Conservation (phyloP, 2,113 vertebrate species). For the Melanocharis versteri region DNA sequence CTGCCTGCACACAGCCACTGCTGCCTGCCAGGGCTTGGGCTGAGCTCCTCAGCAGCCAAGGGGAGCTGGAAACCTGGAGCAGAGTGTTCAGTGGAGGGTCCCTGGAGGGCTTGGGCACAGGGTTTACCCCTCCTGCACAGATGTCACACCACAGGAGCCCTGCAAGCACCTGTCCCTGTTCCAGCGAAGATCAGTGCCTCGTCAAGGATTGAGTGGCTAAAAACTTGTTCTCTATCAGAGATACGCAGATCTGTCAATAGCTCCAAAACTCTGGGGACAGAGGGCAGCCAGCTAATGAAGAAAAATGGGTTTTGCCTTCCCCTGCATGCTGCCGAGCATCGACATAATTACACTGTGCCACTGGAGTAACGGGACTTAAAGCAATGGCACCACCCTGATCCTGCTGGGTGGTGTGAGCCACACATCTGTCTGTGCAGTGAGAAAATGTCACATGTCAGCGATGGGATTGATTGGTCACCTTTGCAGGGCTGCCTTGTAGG, state of each 20-base stretch:
- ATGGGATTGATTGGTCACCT: background rate
- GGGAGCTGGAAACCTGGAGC: background rate
- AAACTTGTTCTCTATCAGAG: background rate
- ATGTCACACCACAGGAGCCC: fast-evolving
- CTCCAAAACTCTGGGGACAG: background rate
- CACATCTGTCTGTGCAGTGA: background rate
- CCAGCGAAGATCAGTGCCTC: background rate
- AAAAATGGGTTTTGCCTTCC: background rate
- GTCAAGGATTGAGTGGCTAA: background rate
- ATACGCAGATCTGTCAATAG: background rate
- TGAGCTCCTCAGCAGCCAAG: background rate
- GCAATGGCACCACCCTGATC: background rate
- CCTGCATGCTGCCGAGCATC: background rate
- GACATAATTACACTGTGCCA: background rate
- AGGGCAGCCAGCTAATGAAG: background rate
- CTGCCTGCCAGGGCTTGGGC: background rate
- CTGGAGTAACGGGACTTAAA: background rate
- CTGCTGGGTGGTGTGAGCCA: background rate
- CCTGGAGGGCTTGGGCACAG: background rate
- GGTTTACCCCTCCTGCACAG: background rate
- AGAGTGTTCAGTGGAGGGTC: background rate
- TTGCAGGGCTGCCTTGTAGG: background rate
- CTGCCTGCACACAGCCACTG: fast-evolving
- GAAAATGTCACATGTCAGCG: background rate
- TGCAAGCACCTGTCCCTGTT: background rate